Evolutionary conservation across 2,113 vertebrate genomes (phyloP).

Genomic region (Eolophus roseicapilla): DNA sequence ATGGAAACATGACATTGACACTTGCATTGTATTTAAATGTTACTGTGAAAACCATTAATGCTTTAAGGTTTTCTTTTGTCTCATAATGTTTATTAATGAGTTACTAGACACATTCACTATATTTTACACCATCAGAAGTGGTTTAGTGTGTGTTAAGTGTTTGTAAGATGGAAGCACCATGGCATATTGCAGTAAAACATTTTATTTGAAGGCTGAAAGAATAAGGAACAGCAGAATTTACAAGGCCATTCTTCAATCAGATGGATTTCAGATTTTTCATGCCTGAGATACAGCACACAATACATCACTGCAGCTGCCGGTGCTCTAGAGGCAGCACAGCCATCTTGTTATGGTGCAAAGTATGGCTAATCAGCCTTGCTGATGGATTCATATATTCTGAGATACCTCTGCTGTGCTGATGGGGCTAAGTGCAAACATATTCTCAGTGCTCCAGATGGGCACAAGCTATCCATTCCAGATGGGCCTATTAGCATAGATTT

Average conservation of each 20-base stretch:
- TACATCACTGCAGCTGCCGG: background rate
- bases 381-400: background rate
- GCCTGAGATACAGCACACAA: background rate
- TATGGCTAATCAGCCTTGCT: background rate
- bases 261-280: background rate
- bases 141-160: background rate
- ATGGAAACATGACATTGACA: rapidly evolving
- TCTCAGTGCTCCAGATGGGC: background rate
- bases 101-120: background rate
- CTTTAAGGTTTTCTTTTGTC: background rate
- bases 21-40: background rate
- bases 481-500: background rate
- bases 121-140: background rate
- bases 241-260: background rate
- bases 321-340: background rate
- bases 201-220: background rate
- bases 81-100: background rate
- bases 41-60: background rate
- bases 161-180: background rate
- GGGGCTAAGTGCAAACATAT: background rate
- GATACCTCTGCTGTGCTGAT: rapidly evolving
- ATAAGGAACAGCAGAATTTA: background rate
- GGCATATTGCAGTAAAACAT: background rate
- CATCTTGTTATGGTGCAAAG: background rate
- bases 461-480: background rate